A percentile compares a stretch with the other conserved stretches of the same genome.
These are phyloP conservation scores for Nestor notabilis DNA, from an alignment of 2,113 vertebrate genomes.

Conservation along the genomic window DNA sequence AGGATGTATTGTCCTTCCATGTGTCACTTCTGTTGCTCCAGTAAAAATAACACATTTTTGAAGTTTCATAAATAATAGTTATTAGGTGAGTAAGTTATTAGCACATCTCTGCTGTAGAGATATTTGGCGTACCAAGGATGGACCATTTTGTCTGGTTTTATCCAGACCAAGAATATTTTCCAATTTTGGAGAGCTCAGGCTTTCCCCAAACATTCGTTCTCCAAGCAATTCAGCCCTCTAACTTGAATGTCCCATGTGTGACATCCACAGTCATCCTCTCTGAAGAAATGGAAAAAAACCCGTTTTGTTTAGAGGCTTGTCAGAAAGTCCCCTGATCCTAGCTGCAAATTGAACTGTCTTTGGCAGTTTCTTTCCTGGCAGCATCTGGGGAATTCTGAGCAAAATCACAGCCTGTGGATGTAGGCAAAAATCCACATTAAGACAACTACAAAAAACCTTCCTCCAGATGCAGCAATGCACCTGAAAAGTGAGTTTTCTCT, in stretches of 20 bases:
- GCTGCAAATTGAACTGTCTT: background rate
- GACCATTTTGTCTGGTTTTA: background rate
- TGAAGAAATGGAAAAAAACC: background rate
- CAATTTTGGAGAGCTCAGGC: background rate
- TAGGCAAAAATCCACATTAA: background rate
- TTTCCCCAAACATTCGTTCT: background rate
- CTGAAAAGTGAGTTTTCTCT: background rate
- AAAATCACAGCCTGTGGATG: background rate
- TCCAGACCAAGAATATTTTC: background rate
- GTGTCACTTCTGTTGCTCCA: background rate
- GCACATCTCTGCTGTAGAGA: background rate
- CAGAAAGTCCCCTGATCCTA: background rate
- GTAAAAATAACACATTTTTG: background rate
- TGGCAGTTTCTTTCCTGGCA: background rate
- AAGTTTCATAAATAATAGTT: background rate
- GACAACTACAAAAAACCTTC: background rate
- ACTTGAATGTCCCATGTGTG: background rate
- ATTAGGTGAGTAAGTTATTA: background rate
- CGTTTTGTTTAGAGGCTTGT: background rate
- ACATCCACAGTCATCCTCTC: background rate
- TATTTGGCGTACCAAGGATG: background rate
- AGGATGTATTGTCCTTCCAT: background rate
- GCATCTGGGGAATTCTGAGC: background rate
- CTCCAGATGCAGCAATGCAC: background rate
- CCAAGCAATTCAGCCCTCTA: background rate